A percentile compares a stretch with the other conserved stretches of the same genome.
Evolutionary conservation across 2,113 vertebrate species (phyloP).

Genomic region (Petrocephalus microphthalmus): DNA sequence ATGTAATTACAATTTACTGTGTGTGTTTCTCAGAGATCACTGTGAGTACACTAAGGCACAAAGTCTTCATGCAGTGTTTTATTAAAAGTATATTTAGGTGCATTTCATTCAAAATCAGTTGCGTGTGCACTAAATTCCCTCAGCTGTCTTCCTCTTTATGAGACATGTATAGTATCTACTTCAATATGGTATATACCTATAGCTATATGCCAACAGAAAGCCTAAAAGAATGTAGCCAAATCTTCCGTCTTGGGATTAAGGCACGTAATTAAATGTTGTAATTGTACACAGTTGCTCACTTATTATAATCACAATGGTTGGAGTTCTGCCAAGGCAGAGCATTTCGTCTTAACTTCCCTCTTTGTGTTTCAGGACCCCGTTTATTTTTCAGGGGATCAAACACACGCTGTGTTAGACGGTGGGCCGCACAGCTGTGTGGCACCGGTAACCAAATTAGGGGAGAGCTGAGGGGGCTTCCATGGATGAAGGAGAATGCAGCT

Average conservation of each 20-base stretch:
- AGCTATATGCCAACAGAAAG: not conserved
- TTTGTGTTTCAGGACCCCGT: not conserved
- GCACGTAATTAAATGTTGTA: conserved; percentile 41
- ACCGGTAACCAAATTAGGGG: conserved; percentile 75
- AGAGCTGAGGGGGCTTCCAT: conserved; percentile 61
- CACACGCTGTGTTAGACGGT: conserved; percentile 6
- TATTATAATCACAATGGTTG: conserved; percentile 44
- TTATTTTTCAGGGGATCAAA: conserved; percentile 8
- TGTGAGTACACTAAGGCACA: not conserved
- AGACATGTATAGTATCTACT: not conserved
- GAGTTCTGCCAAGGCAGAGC: conserved; percentile 32
- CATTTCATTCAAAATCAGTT: not conserved
- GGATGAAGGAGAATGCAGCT: conserved; percentile 51
- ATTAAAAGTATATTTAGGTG: not conserved
- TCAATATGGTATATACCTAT: not conserved
- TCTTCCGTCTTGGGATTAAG: conserved; percentile 37
- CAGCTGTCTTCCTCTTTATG: not conserved
- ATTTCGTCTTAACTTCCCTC: conserved; percentile 4
- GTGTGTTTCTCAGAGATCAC: not conserved
- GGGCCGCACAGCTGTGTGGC: conserved; percentile 75
- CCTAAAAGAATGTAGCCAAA: conserved; percentile 19
- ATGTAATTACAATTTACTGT: not conserved
- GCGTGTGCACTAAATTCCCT: not conserved
- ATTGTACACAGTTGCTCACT: conserved; percentile 38
- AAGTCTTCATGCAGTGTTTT: not conserved